These are phyloP conservation scores for Nasonia longicornis DNA, from an alignment of 1,140 invertebrate species.

Conservation along the genomic window DNA sequence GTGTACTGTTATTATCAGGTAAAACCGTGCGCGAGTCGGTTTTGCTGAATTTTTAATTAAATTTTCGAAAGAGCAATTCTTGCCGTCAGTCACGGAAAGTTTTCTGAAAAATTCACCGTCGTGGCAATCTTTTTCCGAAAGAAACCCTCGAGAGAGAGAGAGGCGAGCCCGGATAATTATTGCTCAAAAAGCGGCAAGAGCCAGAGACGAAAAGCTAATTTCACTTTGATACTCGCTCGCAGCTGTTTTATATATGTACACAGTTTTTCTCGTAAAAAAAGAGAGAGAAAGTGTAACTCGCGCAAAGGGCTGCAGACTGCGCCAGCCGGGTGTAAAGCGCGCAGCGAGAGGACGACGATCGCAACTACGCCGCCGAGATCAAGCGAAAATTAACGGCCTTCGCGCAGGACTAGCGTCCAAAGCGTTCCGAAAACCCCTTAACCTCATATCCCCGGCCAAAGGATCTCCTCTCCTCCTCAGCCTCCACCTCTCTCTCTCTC, in stretches of 20 bases:
- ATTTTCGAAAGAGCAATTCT: background rate
- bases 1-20: background rate
- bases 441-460: conserved; percentile 51
- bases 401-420: conserved; percentile 49
- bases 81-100: background rate
- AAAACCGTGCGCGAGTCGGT: no score
- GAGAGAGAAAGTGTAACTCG: conserved; percentile 34
- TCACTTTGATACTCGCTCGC: background rate
- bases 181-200: conserved; percentile 16
- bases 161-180: background rate
- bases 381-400: conserved; percentile 57
- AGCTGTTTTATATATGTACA: background rate
- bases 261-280: conserved; percentile 21
- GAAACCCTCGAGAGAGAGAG: background rate
- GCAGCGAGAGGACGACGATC: conserved; percentile 46
- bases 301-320: conserved; percentile 41
- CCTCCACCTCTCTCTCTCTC: conserved; percentile 8
- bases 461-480: conserved; percentile 44
- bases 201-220: conserved; percentile 41
- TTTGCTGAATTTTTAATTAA: background rate
- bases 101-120: background rate
- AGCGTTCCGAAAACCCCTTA: conserved; percentile 53
- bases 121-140: background rate
- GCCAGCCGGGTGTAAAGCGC: conserved; percentile 21
- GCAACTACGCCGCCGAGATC: conserved; percentile 49